These are phyloP conservation scores for Amitus sp. DNA, from an alignment of 2,888 invertebrate species.

Conservation along the genomic window DNA sequence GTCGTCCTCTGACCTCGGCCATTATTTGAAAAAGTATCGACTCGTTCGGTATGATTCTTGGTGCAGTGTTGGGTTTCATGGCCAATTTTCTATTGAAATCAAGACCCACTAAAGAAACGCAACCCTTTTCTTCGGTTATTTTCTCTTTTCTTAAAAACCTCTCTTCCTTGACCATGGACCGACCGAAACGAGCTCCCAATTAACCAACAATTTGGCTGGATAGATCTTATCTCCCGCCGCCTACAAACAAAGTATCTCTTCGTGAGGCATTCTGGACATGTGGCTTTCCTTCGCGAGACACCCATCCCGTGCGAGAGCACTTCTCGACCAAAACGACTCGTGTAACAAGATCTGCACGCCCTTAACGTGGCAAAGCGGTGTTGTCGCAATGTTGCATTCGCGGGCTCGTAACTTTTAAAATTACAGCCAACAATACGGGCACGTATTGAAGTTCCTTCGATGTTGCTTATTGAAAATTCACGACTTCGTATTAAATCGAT, in stretches of 20 bases:
- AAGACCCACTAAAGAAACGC: constrained; percentile 3
- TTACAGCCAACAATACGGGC: constrained; percentile 25
- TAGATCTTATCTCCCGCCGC: constrained; percentile 54
- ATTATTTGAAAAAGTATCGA: too few species aligned
- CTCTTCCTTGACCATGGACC: constrained; percentile 27
- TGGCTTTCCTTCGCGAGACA: constrained; percentile 41
- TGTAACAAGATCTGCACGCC: constrained; percentile 46
- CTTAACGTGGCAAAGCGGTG: constrained; percentile 38
- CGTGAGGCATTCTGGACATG: constrained; percentile 42
- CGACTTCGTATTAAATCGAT: too few species aligned
- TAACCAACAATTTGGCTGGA: constrained; percentile 62
- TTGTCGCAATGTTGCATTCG: constrained; percentile 29
- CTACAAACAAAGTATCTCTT: constrained; percentile 44
- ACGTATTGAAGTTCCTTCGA: constrained; percentile 9
- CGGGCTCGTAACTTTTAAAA: constrained; percentile 28
- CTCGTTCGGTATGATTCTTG: too few species aligned
- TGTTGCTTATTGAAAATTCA: too few species aligned
- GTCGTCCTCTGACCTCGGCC: too few species aligned
- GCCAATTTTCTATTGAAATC: too few species aligned
- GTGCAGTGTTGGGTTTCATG: too few species aligned
- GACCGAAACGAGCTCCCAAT: constrained; percentile 59
- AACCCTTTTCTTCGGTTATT: constrained; percentile 22
- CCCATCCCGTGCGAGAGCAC: constrained; percentile 38
- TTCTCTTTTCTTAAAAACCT: constrained; percentile 22
- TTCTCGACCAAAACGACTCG: constrained; percentile 41